Percentiles rank a stretch among this genome's conserved stretches.
These are phyloP conservation scores for Cololabis saira DNA, from an alignment of 2,113 vertebrate genomes.

Conservation along the genomic window DNA sequence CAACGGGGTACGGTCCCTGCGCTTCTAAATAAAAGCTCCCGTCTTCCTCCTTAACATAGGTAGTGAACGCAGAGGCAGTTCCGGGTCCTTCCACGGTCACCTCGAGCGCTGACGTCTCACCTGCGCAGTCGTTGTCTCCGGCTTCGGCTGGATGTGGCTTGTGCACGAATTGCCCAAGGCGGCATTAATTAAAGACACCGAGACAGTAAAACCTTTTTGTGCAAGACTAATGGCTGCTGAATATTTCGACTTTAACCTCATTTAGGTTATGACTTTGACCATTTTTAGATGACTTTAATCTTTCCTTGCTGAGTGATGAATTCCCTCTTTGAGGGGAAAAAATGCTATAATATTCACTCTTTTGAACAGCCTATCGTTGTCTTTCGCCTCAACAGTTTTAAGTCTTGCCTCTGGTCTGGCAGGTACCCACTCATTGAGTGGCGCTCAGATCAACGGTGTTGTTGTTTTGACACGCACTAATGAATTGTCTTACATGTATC, in stretches of 20 bases:
- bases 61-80: conserved; percentile 56
- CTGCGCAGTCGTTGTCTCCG: conserved; percentile 22
- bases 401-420: conserved; percentile 2
- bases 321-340: conserved; percentile 25
- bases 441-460: conserved; percentile 19
- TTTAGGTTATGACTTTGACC: conserved; percentile 71
- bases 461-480: conserved; percentile 28
- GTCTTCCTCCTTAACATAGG: conserved; percentile 44
- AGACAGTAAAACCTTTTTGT: conserved; percentile 63
- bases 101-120: conserved; percentile 16
- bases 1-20: conserved; percentile 37
- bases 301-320: conserved; percentile 33
- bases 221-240: conserved; percentile 59
- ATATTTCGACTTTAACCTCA: conserved; percentile 50
- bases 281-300: conserved; percentile 67
- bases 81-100: conserved; percentile 26
- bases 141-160: conserved; percentile 30
- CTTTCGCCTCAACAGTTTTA: conserved; percentile 7
- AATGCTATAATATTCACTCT: conserved; percentile 19
- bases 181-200: conserved; percentile 72
- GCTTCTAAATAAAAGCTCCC: conserved; percentile 56
- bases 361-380: conserved; percentile 1
- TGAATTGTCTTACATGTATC: conserved; percentile 24
- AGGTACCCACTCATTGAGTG: conserved; percentile 5
- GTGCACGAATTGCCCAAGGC: conserved; percentile 36